These are phyloP conservation scores for Turritopsis dohrnii DNA, from an alignment of 30 jellyfish, hydroid and myxozoan genomes.

Conservation along the genomic window DNA sequence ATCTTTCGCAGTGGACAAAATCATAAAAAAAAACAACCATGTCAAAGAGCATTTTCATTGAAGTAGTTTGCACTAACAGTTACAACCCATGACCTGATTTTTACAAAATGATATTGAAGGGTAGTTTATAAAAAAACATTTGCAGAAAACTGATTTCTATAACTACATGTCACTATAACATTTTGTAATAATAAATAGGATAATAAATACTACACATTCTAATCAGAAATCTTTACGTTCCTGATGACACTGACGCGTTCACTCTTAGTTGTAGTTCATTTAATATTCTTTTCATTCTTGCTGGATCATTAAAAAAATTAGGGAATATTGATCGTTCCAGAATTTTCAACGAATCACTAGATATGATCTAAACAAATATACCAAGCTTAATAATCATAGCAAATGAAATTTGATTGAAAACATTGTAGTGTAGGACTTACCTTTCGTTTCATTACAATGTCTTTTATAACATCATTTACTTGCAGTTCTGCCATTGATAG, in stretches of 20 bases:
- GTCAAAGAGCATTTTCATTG: too few species aligned
- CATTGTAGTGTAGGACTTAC: slow-evolving; percentile 24
- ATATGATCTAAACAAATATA: slow-evolving; percentile 36
- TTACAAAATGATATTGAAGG: too few species aligned
- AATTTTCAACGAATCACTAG: slow-evolving; percentile 67
- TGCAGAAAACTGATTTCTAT: too few species aligned
- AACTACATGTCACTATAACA: neutral
- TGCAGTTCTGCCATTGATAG: slow-evolving; percentile 57
- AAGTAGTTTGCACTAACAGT: too few species aligned
- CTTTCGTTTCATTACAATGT: slow-evolving; percentile 67
- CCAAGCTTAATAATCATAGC: neutral
- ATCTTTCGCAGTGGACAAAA: too few species aligned
- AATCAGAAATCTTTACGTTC: neutral
- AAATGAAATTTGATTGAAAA: neutral
- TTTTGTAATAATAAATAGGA: neutral
- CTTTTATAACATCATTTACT: slow-evolving; percentile 65
- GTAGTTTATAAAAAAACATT: too few species aligned
- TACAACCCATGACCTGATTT: too few species aligned
- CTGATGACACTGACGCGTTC: slow-evolving; percentile 36
- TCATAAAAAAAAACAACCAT: too few species aligned
- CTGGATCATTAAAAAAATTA: slow-evolving; percentile 74
- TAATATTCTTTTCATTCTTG: slow-evolving; percentile 51
- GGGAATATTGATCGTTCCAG: slow-evolving; percentile 67
- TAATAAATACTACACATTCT: neutral
- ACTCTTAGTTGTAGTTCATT: slow-evolving; percentile 58